These are phyloP conservation scores for Lycia hirtaria DNA, from an alignment of 2,888 invertebrate genomes.

Conservation along the genomic window DNA sequence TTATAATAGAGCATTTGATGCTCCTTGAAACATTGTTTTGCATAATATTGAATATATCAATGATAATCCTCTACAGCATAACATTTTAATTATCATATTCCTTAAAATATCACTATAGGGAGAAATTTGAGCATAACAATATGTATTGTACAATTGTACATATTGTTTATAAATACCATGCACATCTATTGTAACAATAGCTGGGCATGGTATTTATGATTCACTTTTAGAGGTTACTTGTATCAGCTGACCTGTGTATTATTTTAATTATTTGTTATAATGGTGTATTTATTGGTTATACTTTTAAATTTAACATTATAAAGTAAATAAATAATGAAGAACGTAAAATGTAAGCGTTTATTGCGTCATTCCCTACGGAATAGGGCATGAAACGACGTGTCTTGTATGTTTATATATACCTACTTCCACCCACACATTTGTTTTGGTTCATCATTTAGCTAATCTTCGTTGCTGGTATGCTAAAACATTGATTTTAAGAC, in stretches of 20 bases:
- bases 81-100: no score
- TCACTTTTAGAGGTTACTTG: constrained; percentile 47
- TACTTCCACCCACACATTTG: constrained; percentile 27
- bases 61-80: no score
- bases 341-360: constrained; percentile 1
- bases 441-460: neutral
- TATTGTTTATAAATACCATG: no score
- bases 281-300: neutral
- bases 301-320: neutral
- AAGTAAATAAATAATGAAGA: neutral
- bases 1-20: no score
- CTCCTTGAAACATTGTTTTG: no score
- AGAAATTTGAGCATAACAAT: no score
- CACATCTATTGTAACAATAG: no score
- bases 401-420: neutral
- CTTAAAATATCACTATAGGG: no score
- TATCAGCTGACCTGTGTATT: constrained; percentile 43
- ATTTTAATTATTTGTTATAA: neutral
- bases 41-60: no score
- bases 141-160: no score
- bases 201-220: no score
- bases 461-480: no score
- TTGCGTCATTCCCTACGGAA: constrained; percentile 17
- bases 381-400: constrained; percentile 15
- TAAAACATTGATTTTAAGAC: neutral